phyloP scores from a whole-genome alignment of 1,140 invertebrate species.

The Temnothorax curvispinosus region DNA sequence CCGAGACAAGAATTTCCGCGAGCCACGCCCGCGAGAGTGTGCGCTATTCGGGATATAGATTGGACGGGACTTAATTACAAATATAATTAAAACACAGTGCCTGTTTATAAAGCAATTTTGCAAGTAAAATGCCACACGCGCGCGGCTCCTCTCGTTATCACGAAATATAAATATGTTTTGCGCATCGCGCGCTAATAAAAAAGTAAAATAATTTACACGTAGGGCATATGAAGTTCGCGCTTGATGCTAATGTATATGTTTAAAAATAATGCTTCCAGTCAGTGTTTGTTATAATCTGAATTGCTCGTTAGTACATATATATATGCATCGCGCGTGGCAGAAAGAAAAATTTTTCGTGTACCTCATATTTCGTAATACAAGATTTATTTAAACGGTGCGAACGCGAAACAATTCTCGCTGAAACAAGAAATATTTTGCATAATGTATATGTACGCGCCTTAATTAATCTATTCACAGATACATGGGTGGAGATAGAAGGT shows the following conservation, averaged over 20 bases:
- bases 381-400: conserved; percentile 21
- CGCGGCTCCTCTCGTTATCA: conserved; percentile 17
- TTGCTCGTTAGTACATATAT: not conserved
- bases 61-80: conserved; percentile 69
- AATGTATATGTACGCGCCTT: conserved; percentile 23
- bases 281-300: conserved; percentile 25
- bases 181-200: conserved; percentile 22
- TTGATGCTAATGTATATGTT: not conserved
- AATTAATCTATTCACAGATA: conserved; percentile 42
- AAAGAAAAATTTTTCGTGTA: conserved; percentile 11
- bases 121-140: conserved; percentile 28
- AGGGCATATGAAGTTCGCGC: not conserved
- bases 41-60: conserved; percentile 41
- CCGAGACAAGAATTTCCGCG: conserved; percentile 41
- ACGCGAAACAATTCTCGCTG: conserved; percentile 29
- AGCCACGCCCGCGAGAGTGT: not conserved
- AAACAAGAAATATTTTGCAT: conserved; percentile 34
- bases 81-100: conserved; percentile 51
- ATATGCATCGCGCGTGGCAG: not conserved
- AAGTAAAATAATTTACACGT: conserved; percentile 25
- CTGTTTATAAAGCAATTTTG: conserved; percentile 34
- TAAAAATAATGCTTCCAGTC: conserved; percentile 28
- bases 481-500: not conserved
- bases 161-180: conserved; percentile 23
- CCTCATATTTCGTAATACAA: conserved; percentile 11